phyloP scores from a whole-genome alignment of 2,888 invertebrate genomes.

The Napeogenes sylphis region DNA sequence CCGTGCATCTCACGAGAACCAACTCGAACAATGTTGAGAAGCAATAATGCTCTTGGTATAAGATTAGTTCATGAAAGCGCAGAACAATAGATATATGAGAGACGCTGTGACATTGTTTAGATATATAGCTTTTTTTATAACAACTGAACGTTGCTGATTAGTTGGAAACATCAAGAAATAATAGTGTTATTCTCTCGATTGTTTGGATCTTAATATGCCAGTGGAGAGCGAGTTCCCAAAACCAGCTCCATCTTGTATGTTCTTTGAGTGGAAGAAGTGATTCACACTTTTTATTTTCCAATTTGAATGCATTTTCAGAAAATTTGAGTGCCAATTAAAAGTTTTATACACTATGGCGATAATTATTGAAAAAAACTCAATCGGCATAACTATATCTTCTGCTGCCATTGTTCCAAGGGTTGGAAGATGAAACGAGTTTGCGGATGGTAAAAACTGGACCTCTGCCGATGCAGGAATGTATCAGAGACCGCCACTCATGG shows the following conservation, averaged over 20 bases:
- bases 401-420: conserved; percentile 48
- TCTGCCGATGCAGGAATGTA: conserved; percentile 69
- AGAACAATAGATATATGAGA: conserved; percentile 65
- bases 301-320: conserved; percentile 6
- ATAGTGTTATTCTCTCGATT: neutral
- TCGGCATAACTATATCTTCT: conserved; percentile 51
- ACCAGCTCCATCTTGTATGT: too few species aligned
- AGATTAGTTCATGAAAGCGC: conserved; percentile 65
- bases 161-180: conserved; percentile 1
- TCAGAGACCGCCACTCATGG: conserved; percentile 54
- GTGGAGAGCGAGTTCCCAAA: neutral
- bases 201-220: neutral
- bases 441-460: conserved; percentile 64
- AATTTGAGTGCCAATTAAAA: conserved; percentile 28
- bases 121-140: conserved; percentile 43
- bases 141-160: conserved; percentile 38
- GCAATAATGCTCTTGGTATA: conserved; percentile 40
- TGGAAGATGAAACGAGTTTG: conserved; percentile 60
- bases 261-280: too few species aligned
- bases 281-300: too few species aligned
- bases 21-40: conserved; percentile 69
- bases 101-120: conserved; percentile 56
- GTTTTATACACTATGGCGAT: conserved; percentile 28
- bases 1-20: conserved; percentile 51
- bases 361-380: conserved; percentile 41